Conservation (phyloP, 2,797 vertebrate species). For the Melanotaenia parkinsoni region DNA sequence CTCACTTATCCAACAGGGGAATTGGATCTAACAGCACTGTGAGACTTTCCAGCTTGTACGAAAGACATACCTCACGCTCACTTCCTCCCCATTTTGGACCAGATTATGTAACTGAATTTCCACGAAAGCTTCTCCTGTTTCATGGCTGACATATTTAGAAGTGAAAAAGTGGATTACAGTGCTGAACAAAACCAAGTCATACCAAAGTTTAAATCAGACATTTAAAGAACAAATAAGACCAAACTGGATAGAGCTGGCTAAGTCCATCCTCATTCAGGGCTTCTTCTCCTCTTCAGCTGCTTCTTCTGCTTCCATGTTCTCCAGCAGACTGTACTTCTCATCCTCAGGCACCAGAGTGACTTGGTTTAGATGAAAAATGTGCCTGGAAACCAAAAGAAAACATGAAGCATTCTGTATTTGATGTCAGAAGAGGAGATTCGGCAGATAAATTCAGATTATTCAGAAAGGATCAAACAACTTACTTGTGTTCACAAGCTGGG, state of each 20-base stretch:
- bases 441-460: not conserved
- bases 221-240: slow-evolving; percentile 43
- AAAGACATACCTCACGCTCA: not conserved
- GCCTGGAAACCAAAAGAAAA: slow-evolving; percentile 53
- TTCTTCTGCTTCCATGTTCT: slow-evolving; percentile 72
- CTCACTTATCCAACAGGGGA: no score
- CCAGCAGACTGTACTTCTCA: slow-evolving; percentile 80
- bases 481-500: slow-evolving; percentile 90
- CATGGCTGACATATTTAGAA: not conserved
- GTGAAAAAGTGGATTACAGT: slow-evolving; percentile 6
- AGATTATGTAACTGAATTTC: not conserved
- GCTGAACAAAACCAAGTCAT: slow-evolving; percentile 20
- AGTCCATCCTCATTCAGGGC: slow-evolving; percentile 50
- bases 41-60: not conserved
- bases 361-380: slow-evolving; percentile 75
- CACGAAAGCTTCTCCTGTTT: slow-evolving; percentile 3
- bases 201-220: slow-evolving; percentile 3
- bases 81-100: not conserved
- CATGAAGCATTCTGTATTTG: not conserved
- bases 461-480: slow-evolving; percentile 56
- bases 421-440: not conserved
- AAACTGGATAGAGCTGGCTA: slow-evolving; percentile 29
- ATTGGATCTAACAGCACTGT: not conserved
- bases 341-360: slow-evolving; percentile 75
- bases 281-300: slow-evolving; percentile 64